Base-by-base conservation (phyloP, 1,140 invertebrate genomes). In the Magallana ariakensis region DNA sequence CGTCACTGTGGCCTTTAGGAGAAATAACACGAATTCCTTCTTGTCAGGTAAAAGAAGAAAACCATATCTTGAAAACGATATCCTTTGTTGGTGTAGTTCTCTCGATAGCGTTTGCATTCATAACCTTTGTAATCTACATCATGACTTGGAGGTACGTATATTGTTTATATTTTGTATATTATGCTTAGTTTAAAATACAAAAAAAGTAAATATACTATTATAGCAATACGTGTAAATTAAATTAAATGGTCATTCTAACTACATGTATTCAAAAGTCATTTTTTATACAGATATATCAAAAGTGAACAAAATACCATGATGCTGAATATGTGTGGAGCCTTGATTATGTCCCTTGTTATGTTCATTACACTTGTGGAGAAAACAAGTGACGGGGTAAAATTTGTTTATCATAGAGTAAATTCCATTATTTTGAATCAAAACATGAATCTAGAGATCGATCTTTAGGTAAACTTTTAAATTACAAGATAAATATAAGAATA, bases 291-390 rank as follows among this genome's bases (percentile, higher is more conserved):
- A 56, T 15, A 80, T 56, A 75, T 85, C 55, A 85, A 85, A 70
- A 85, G 33, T 80, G 84, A 85, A 9, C 66, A 26, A 9, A 56
- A 22, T 8, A 26, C 53, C 4, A 53, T 85, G 53, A 19, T 85
- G 19, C 10, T 85, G 33, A 85, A 85, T 26, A 46, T 85, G n/a
- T 85, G 84, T 80, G 84, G 46, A 56, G 58, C 84, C 7, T 80
- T 85, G 62, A 33, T 26, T 55, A n/a, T 80, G 16, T 46, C 84
- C 4, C 80, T 80, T 85, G n/a, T 80, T 11, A 16, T 85, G n/a
- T 85, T 85, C n/a, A 33, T 85, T 4, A 19, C 55, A 5, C 54
- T 33, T 16, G 75, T 85, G 75, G 84, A 85, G n/a, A 57, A 56
- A 26, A 85, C 84, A 22, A 19, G 56, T 54, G 57, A 80, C n/a